Conservation (phyloP, 2,797 vertebrate genomes). For the Leptodactylus fallax region DNA sequence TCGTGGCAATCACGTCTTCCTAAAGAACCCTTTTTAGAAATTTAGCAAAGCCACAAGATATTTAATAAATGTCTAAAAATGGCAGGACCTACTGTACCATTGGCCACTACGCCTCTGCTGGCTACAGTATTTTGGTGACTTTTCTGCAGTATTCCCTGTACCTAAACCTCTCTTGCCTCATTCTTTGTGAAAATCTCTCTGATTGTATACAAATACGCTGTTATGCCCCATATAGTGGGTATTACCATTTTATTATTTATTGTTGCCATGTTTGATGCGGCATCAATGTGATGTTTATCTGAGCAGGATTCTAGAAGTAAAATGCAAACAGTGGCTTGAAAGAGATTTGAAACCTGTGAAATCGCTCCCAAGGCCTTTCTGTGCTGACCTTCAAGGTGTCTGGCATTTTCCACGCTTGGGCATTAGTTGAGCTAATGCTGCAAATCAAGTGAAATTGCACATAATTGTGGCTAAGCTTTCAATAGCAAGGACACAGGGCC, state of each 20-base stretch:
- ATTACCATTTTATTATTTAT: not conserved
- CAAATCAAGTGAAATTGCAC: slow-evolving; percentile 40
- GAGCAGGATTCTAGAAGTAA: not conserved
- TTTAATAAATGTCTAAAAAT: not conserved
- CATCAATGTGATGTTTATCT: not conserved
- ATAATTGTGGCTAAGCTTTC: slow-evolving; percentile 42
- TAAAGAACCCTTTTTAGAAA: too few species aligned
- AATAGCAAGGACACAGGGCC: slow-evolving; percentile 36
- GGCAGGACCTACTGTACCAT: not conserved
- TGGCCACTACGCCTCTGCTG: too few species aligned
- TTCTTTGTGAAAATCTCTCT: too few species aligned
- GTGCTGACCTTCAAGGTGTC: slow-evolving; percentile 37
- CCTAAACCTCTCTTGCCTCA: too few species aligned
- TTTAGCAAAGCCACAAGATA: too few species aligned
- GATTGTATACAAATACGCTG: not conserved
- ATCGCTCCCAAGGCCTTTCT: slow-evolving; percentile 28
- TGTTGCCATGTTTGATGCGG: not conserved
- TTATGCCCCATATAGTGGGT: not conserved
- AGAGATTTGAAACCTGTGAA: slow-evolving; percentile 5
- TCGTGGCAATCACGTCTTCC: too few species aligned
- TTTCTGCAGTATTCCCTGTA: too few species aligned
- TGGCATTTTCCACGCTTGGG: slow-evolving; percentile 13
- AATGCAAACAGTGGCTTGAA: not conserved
- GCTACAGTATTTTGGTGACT: too few species aligned
- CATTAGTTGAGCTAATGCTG: slow-evolving; percentile 29